Base-by-base conservation (phyloP, 2,888 invertebrate genomes). In the Tetrapedia diversipes region DNA sequence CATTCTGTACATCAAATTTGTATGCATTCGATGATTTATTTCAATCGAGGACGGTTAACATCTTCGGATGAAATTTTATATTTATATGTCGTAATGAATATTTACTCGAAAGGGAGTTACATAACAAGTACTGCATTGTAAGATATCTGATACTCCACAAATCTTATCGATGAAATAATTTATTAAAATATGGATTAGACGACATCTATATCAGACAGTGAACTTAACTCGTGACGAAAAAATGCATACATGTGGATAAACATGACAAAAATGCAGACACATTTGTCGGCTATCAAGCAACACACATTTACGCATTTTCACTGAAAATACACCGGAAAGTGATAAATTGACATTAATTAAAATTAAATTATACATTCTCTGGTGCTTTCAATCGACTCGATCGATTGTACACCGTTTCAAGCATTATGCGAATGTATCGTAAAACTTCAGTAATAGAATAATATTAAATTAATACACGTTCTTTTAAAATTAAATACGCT, bases 401-500 rank as follows among this genome's bases (percentile, higher is more conserved):
- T 43, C 37, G 47, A 59, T 51, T 4, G 39, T 24, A 37, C n/a
- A n/a, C 34, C 53, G 39, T 8, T 37, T 66, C 24, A 61, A 34
- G 49, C 53, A 34, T 43, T 64, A 78, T n/a, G 49, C 22, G 29
- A 70, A 67, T 77, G 64, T 24, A 27, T 54, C 22, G 19, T 71
- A 78, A 65, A 64, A 64, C 60, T 60, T 49, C 49, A 74, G 49
- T 22, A 14, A 54, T 51, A 56, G 51, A 54, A 29, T 53, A 56
- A 51, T 37, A 60, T 75, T 57, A 47, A 68, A 65, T 75, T 61
- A 70, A 72, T 59, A 74, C 47, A 27, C 27, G 8, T 49, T 70
- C 39, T 39, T 74, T 39, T 39, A 66, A 59, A 69, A 83, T 83
- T 83, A 81, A 83, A 84, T 83, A 81, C 43, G 29, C 56, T 83